Evolutionary conservation across 2,797 vertebrate species (phyloP), one percentile per base, ranked within the genome.

Genomic region (Enteromius thamalakanensis): DNA sequence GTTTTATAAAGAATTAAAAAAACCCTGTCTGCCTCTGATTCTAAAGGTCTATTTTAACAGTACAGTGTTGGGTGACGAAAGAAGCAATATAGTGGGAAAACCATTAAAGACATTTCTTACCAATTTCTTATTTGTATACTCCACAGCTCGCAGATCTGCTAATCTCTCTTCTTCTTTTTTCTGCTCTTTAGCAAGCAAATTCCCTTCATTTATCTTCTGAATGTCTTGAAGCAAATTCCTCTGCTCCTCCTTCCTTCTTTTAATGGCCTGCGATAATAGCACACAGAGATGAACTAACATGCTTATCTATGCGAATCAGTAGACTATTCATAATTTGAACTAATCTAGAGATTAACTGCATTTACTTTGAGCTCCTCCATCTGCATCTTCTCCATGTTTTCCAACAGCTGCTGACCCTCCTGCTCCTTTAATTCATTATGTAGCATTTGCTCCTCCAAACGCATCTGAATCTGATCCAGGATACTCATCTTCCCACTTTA

Each of bases 91-190:
- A 70, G 15, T 2, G 10, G 47, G 17, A 62, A 70, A 65, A 7
- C 7, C 3, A 17, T 6, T n/a, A 37, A 23, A 68, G 34, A 45
- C 23, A 40, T 69, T 76, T 45, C 71, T 74, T 21, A 98, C 97
- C 95, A 94, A 88, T 90, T 97, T 99, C 80, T 95, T 93, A 65
- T 75, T 79, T 51, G 93, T 94, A 85, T 93, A 97, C 49, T 98
- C 95, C 81, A 96, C 89, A 55, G 93, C 93, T 68, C 86, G 90
- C 75, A 93, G 70, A 0, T 97, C 95, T 0, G 91, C 94, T 90
- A 94, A 68, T 85, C 84, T 95, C 91, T 98, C 97, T 91, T 94
- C 93, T 45, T 96, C 94, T 64, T 60, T 85, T 86, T 90, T 90
- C 84, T 88, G 85, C 62, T 94, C 93, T 78, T 94, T 97, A 53